These are phyloP conservation scores for Congeria kusceri DNA, from an alignment of 2,888 invertebrate species.

Conservation along the genomic window DNA sequence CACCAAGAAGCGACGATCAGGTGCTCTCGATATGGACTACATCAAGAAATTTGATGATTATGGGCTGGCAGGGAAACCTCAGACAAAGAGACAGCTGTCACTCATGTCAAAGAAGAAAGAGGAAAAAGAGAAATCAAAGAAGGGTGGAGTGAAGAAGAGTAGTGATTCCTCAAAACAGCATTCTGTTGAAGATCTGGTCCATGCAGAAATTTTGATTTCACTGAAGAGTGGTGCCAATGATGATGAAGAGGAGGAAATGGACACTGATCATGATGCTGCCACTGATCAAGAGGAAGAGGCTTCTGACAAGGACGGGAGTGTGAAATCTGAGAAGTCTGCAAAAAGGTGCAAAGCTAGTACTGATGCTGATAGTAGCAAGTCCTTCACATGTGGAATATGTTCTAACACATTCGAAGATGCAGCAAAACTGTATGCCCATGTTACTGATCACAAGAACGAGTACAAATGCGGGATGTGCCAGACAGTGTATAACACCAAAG, in stretches of 20 bases:
- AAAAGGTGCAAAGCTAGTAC: slow-evolving; percentile 54
- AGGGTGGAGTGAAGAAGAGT: slow-evolving; percentile 45
- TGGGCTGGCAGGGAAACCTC: slow-evolving; percentile 48
- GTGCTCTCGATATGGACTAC: slow-evolving; percentile 46
- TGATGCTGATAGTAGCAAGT: slow-evolving; percentile 5
- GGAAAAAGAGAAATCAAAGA: slow-evolving; percentile 51
- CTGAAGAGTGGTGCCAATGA: slow-evolving; percentile 49
- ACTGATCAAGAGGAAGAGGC: slow-evolving; percentile 1
- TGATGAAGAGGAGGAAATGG: slow-evolving; percentile 46
- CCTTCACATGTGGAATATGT: slow-evolving; percentile 68
- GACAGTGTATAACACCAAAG: slow-evolving; percentile 6
- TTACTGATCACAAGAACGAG: slow-evolving; percentile 39
- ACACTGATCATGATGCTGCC: slow-evolving; percentile 10
- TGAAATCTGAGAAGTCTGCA: slow-evolving; percentile 17
- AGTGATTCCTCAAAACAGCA: slow-evolving; percentile 45
- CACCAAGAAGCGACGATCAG: slow-evolving; percentile 26
- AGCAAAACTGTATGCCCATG: slow-evolving; percentile 24
- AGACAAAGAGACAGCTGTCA: slow-evolving; percentile 55
- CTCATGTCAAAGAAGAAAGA: slow-evolving; percentile 46
- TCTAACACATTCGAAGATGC: slow-evolving; percentile 52
- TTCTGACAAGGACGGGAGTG: not conserved
- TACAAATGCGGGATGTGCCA: slow-evolving; percentile 32
- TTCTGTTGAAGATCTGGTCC: slow-evolving; percentile 59
- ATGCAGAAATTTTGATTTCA: slow-evolving; percentile 62
- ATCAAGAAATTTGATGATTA: slow-evolving; percentile 55